Base-by-base conservation (phyloP, 2,888 invertebrate genomes). In the Melanchra persicariae region DNA sequence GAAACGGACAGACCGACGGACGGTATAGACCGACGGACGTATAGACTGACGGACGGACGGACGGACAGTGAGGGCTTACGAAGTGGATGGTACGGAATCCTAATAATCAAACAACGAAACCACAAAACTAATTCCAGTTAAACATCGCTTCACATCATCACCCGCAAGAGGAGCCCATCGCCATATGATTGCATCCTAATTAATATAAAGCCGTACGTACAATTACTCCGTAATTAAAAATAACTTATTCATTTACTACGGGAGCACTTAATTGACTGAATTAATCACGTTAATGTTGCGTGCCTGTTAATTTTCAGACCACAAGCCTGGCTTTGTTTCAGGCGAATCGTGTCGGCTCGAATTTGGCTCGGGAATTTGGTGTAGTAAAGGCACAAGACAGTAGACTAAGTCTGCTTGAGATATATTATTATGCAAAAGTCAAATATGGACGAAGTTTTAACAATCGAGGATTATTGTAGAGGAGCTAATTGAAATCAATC, bases 171-270 rank as follows among this genome's bases (percentile, higher is more conserved):
- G 70, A 87, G 83, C 81, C 74, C 86, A 81, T 76, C 73, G 68
- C 77, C 88, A 88, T 87, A 82, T 87, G 90, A 91, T 91, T 90
- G 87, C 68, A 75, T 68, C 61, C 83, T 85, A 87, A 88, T 88
- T 87, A 87, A 85, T 87, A 83, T 73, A 75, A 67, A 62, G 54
- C 69, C 58, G 64, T 74, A 60, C 37, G 17, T 72, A 89, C 91
- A 95, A 95, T 95, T 94, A 95, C 92, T 88, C 87, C 68, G 91
- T 95, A 94, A 95, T 95, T 95, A 95, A 95, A 95, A 95, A 95
- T 95, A 95, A 95, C 94, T 95, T 95, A 95, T 93, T 95, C 94
- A 95, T 94, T 94, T 93, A 89, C 91, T 88, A 87, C 88, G 89
- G 89, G 78, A 75, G 84, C 89, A 87, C 87, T 89, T 95, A 95